These are phyloP conservation scores for Hipposideros armiger DNA, from an alignment of 2,113 vertebrate genomes.

Conservation along the genomic window DNA sequence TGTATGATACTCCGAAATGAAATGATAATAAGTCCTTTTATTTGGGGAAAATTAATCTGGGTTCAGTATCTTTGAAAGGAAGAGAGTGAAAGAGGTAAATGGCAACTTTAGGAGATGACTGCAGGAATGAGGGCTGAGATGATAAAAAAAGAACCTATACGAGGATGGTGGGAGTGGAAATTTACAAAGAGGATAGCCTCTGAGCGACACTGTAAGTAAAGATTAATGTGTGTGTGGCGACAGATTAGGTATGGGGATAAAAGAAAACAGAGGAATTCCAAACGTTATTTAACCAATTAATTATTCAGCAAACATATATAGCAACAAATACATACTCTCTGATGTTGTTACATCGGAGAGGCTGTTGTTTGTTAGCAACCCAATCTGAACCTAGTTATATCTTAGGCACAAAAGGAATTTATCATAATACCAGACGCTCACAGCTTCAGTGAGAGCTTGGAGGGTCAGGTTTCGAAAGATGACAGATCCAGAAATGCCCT, in stretches of 20 bases:
- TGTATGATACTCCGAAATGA: background rate
- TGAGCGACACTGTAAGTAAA: background rate
- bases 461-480: background rate
- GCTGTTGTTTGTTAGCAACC: background rate
- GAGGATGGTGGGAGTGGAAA: background rate
- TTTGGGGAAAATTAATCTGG: background rate
- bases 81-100: background rate
- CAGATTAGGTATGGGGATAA: background rate
- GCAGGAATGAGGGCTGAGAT: background rate
- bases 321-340: background rate
- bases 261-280: background rate
- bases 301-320: background rate
- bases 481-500: background rate
- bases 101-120: background rate
- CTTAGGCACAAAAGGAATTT: background rate
- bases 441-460: background rate
- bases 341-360: background rate
- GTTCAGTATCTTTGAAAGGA: slow-evolving; percentile 11
- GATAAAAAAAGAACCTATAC: background rate
- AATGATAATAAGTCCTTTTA: slow-evolving; percentile 11
- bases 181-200: background rate
- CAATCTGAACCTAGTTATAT: background rate
- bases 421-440: background rate
- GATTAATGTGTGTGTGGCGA: background rate
- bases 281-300: background rate